phyloP scores from a whole-genome alignment of 2,797 vertebrate genomes.

The Gambusia yucatana region DNA sequence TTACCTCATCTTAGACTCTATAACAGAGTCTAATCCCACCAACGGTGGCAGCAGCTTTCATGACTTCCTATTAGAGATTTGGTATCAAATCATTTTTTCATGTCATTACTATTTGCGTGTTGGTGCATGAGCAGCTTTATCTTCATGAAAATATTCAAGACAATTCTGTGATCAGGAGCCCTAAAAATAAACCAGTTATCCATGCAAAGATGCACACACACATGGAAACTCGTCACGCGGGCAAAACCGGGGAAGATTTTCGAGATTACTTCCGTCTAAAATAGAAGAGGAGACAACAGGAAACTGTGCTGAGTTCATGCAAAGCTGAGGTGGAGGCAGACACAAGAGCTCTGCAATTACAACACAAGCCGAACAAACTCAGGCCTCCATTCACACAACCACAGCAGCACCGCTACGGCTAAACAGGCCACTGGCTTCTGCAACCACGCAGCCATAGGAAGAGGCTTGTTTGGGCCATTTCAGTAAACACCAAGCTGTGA shows the following conservation, averaged over 20 bases:
- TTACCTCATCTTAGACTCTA: too few species aligned
- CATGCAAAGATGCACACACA: constrained; percentile 5
- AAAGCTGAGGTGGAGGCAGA: constrained; percentile 53
- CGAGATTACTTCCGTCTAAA: constrained; percentile 43
- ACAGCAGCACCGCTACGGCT: constrained; percentile 21
- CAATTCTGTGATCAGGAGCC: constrained; percentile 7
- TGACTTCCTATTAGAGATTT: not conserved
- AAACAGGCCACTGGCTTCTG: constrained; percentile 46
- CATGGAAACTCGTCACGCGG: constrained; percentile 13
- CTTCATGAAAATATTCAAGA: not conserved
- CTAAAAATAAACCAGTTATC: constrained; percentile 34
- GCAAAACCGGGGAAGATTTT: constrained; percentile 37
- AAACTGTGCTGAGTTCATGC: constrained; percentile 58
- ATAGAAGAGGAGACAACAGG: constrained; percentile 69
- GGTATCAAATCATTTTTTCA: not conserved
- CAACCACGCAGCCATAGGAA: constrained; percentile 27
- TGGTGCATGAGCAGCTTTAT: not conserved
- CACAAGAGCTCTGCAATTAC: constrained; percentile 63
- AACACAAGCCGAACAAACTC: constrained; percentile 52
- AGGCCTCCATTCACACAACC: constrained; percentile 58
- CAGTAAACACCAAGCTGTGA: constrained; percentile 9
- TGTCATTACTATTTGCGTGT: not conserved
- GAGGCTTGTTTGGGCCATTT: constrained; percentile 48
- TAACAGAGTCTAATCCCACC: too few species aligned
- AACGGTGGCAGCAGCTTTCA: not conserved